These are phyloP conservation scores for Resseliella maxima DNA, from an alignment of 2,888 invertebrate species.

Conservation along the genomic window DNA sequence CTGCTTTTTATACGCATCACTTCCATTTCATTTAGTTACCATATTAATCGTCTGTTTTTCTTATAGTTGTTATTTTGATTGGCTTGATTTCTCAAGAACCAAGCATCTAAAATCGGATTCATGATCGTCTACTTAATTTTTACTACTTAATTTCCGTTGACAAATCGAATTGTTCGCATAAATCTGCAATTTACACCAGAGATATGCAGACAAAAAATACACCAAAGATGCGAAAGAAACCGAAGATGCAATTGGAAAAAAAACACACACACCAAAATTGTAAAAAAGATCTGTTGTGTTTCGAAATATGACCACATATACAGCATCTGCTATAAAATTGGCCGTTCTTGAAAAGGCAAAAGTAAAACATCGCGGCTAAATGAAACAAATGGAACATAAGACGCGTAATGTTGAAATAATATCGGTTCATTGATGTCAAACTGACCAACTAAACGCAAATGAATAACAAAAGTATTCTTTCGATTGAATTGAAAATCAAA, in stretches of 20 bases:
- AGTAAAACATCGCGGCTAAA: neutral
- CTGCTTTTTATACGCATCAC: neutral
- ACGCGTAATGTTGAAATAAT: slow-evolving; percentile 28
- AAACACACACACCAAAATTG: neutral
- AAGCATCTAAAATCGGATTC: neutral
- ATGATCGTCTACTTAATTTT: neutral
- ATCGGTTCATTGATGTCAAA: neutral
- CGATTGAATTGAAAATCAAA: too few species aligned
- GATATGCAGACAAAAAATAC: too few species aligned
- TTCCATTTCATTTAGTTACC: neutral
- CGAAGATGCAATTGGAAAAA: neutral
- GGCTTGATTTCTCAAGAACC: neutral
- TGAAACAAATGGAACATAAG: neutral
- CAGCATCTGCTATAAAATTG: neutral
- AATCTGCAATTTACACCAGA: neutral
- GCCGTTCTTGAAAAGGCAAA: neutral
- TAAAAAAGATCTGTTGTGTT: neutral
- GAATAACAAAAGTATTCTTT: neutral
- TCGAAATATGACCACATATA: slow-evolving; percentile 26
- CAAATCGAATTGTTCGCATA: neutral
- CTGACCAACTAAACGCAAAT: neutral
- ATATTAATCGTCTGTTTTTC: neutral
- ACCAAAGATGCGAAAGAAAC: neutral
- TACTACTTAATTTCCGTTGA: slow-evolving; percentile 14
- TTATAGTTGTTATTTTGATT: neutral